These are phyloP conservation scores for Callithrix jacchus DNA, from an alignment of 2,113 vertebrate species.

Conservation along the genomic window DNA sequence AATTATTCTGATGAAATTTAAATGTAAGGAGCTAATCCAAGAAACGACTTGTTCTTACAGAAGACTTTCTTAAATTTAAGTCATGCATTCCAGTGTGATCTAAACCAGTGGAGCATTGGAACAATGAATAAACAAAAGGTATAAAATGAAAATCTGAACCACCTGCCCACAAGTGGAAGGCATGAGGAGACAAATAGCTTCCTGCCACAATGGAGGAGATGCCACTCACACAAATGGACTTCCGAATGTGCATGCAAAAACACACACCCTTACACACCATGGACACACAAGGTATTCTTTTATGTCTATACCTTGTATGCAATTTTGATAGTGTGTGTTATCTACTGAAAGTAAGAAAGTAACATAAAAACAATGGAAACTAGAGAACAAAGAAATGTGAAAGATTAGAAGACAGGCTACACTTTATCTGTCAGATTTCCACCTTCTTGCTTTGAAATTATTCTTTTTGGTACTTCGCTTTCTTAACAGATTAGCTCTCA, in stretches of 20 bases:
- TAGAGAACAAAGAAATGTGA: neutral
- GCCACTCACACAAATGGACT: neutral
- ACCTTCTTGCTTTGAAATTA: constrained; percentile 40
- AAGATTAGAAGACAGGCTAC: neutral
- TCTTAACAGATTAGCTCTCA: constrained; percentile 73
- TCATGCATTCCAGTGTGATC: neutral
- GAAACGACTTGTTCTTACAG: neutral
- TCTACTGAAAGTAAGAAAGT: neutral
- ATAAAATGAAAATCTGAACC: neutral
- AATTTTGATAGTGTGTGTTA: neutral
- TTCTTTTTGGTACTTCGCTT: constrained; percentile 67
- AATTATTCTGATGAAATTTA: neutral
- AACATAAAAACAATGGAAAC: neutral
- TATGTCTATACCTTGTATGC: neutral
- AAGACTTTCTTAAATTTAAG: neutral
- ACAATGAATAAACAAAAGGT: neutral
- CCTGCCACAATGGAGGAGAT: neutral
- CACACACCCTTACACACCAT: no score
- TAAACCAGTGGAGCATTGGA: neutral
- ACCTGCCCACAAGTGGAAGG: no score
- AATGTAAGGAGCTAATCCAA: neutral
- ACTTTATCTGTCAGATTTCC: neutral
- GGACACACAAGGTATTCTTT: neutral
- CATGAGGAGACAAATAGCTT: neutral
- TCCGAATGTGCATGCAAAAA: neutral